Base-by-base conservation (phyloP, 2,797 vertebrate genomes). In the Pogonophryne albipinna region DNA sequence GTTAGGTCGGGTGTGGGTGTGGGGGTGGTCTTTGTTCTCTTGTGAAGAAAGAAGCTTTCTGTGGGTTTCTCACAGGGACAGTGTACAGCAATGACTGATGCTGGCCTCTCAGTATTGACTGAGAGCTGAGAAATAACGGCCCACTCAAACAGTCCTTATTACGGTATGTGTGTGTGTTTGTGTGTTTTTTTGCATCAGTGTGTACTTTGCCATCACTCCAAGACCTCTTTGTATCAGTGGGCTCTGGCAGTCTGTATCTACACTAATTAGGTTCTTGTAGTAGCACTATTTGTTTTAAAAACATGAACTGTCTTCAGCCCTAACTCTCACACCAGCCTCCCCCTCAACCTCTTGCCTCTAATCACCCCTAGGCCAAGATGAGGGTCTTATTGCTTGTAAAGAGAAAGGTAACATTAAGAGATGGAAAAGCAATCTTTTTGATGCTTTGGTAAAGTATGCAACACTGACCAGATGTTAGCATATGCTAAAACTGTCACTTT, bases 11-110 rank as follows among this genome's bases (percentile, higher is more conserved):
- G 70, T 59, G 74, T 71, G 55, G 57, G 70, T 59, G 74, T 71
- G 27, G 83, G 74, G 78, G 80, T 84, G 85, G 71, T 74, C 73
- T 61, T 59, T 66, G 64, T 62, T 83, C 49, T 85, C 72, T 71
- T 76, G 66, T 76, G 83, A 86, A 86, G 77, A 83, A 86, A 89
- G 79, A 61, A 78, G 72, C 74, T 73, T 76, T 87, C 73, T 85
- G 82, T 89, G 76, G 58, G 71, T 78, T 86, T 69, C 74, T 79
- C 58, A 51, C 61, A 47, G 60, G 81, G 70, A 71, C 71, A 55
- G 53, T 59, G 66, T 20, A 81, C 73, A 31, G 66, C 68, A 68
- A 62, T 61, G 79, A 86, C 65, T 82, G 79, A 86, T 82, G 71
- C 65, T 20, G 66, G 52, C 66, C 66, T 83, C 71, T 52, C 71